Evolutionary conservation across 2,797 vertebrate species (phyloP).

Genomic region (Linurgus olivaceus): DNA sequence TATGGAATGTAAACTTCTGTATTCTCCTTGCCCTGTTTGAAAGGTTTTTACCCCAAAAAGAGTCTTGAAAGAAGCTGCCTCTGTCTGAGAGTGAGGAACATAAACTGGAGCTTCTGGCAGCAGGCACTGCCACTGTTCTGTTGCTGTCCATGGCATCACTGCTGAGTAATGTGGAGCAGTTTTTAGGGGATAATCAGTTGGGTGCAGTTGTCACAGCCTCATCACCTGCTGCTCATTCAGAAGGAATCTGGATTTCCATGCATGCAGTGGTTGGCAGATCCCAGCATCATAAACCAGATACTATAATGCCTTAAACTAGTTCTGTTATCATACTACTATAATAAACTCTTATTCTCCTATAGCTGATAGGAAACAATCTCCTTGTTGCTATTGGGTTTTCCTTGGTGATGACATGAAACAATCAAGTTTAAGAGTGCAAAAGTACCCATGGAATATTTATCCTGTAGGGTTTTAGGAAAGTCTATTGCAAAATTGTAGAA

Average conservation of each 20-base stretch:
- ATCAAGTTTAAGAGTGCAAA: background rate
- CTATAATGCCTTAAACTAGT: background rate
- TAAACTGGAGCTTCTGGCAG: background rate
- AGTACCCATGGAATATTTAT: background rate
- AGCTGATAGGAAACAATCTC: background rate
- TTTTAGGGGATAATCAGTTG: conserved; percentile 8
- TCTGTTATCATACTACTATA: background rate
- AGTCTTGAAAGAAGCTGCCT: background rate
- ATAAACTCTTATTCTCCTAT: background rate
- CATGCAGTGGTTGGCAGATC: conserved; percentile 32
- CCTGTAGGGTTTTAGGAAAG: background rate
- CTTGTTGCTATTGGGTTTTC: background rate
- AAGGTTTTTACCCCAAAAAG: background rate
- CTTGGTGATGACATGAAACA: background rate
- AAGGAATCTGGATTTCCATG: conserved; percentile 59
- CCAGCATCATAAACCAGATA: background rate
- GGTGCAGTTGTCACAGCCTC: conserved; percentile 56
- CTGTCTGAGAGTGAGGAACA: background rate
- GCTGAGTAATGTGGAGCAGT: conserved; percentile 55
- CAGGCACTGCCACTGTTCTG: background rate
- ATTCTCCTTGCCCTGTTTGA: background rate
- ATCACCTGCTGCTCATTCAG: conserved; percentile 55
- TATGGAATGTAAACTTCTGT: background rate
- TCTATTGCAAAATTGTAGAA: background rate
- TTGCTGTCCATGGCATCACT: conserved; percentile 47